phyloP scores from a whole-genome alignment of 2,113 vertebrate species.

The Pituophis catenifer region DNA sequence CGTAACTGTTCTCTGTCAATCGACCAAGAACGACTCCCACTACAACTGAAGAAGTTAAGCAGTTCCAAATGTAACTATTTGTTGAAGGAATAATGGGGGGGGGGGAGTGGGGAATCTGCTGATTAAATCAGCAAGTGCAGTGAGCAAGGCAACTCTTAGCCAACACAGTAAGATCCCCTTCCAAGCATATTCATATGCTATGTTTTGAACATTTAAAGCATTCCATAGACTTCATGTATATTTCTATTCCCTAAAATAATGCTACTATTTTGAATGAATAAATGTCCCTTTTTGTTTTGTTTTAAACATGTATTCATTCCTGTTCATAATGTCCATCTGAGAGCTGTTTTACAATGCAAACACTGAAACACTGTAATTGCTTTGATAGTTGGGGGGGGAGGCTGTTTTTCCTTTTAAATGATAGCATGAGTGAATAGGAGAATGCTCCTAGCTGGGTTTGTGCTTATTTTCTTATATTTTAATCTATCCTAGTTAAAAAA shows the following conservation, averaged over 20 bases:
- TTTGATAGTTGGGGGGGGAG: not conserved
- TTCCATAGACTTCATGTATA: not conserved
- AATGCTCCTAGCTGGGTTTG: not conserved
- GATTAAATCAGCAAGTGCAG: not conserved
- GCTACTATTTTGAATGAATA: not conserved
- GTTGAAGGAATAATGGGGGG: not conserved
- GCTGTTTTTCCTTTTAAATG: not conserved
- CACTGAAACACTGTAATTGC: not conserved
- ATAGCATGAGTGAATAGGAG: not conserved
- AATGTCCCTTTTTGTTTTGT: not conserved
- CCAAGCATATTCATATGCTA: not conserved
- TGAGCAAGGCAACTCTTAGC: not conserved
- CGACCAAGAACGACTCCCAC: not conserved
- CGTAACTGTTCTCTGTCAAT: not conserved
- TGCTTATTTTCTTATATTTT: not conserved
- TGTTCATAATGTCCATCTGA: not conserved
- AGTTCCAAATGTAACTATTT: not conserved
- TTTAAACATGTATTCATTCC: not conserved
- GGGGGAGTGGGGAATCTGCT: not conserved
- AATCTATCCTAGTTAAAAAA: not conserved
- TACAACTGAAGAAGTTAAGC: not conserved
- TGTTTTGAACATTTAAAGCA: not conserved
- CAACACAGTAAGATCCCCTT: not conserved
- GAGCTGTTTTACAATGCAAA: not conserved
- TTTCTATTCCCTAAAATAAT: not conserved